A percentile compares a stretch with the other conserved stretches of the same genome.
phyloP scores from a whole-genome alignment of 2,797 vertebrate species.

The Chaetodon trifasciatus region DNA sequence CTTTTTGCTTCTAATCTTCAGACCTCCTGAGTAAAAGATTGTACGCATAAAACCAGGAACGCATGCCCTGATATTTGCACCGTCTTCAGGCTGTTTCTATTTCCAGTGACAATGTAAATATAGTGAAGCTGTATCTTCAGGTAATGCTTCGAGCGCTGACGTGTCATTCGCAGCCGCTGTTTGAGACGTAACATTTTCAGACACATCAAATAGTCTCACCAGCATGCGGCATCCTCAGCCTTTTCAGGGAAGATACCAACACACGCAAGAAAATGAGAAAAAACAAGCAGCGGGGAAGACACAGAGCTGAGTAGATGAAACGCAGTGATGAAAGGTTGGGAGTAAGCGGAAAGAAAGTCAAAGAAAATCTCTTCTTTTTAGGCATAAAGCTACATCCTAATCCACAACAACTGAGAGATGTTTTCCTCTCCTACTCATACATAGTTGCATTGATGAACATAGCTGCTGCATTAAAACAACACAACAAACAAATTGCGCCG shows the following conservation, averaged over 20 bases:
- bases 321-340: slow-evolving; percentile 38
- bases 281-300: slow-evolving; percentile 32
- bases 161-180: slow-evolving; percentile 31
- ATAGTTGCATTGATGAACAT: neutral
- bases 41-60: slow-evolving; percentile 51
- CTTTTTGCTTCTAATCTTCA: slow-evolving; percentile 19
- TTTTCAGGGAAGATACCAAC: slow-evolving; percentile 20
- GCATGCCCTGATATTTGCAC: slow-evolving; percentile 36
- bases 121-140: slow-evolving; percentile 33
- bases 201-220: slow-evolving; percentile 49
- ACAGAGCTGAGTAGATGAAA: slow-evolving; percentile 38
- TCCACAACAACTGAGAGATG: slow-evolving; percentile 32
- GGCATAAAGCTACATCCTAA: neutral
- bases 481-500: slow-evolving; percentile 3
- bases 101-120: slow-evolving; percentile 58
- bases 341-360: slow-evolving; percentile 23
- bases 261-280: neutral
- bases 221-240: slow-evolving; percentile 2
- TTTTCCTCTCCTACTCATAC: slow-evolving; percentile 13
- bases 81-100: slow-evolving; percentile 44
- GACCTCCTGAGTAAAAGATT: slow-evolving; percentile 24
- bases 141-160: slow-evolving; percentile 31
- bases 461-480: neutral
- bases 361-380: slow-evolving; percentile 28
- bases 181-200: slow-evolving; percentile 49